Base-by-base conservation (phyloP, 2,888 invertebrate species). In the Watsonalla cultraria region DNA sequence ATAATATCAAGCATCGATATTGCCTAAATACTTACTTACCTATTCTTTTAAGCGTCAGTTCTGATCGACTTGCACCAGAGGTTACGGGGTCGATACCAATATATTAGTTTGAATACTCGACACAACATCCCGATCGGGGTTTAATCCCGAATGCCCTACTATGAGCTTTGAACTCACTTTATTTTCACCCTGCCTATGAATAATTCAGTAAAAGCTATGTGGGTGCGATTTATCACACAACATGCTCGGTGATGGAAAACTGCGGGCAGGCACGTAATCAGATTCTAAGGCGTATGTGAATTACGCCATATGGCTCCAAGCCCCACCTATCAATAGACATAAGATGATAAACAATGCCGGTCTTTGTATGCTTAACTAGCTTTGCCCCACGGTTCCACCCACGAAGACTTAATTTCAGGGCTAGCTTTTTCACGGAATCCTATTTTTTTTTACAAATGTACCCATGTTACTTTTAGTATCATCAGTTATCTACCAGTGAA, bases 71-170 rank as follows among this genome's bases (percentile, higher is more conserved):
- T 51, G 7, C 46, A 50, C 52, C 55, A 57, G 42, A 13, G 46
- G 15, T 9, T 52, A 47, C 39, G 39, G 50, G 47, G 47, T 54
- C 15, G 39, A 47, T 49, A 33, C 54, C 54, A 55, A 58, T 50
- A 52, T 54, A 54, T 54, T 52, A 55, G 54, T 58, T 62, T 64
- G 62, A 63, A 63, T 61, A 64, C 65, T 56, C 56, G 55, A 61
- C 33, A n/a, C 48, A 37, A 45, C 53, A 46, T 53, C 42, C 35
- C 45, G 46, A 24, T 51, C 46, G 47, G 53, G 47, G 45, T 24
- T 47, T 60, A 47, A 54, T 50, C 52, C 45, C 45, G 58, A 58
- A 54, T 46, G 14, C 37, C 46, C 53, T 53, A 53, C 48, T 45
- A 46, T 48, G 53, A 15, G 45, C 49, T 53, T 37, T 35, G 53